Percentiles rank a stretch among this genome's conserved stretches.
Evolutionary conservation across 2,797 vertebrate genomes (phyloP).

Genomic region (Ctenopoma multispine): DNA sequence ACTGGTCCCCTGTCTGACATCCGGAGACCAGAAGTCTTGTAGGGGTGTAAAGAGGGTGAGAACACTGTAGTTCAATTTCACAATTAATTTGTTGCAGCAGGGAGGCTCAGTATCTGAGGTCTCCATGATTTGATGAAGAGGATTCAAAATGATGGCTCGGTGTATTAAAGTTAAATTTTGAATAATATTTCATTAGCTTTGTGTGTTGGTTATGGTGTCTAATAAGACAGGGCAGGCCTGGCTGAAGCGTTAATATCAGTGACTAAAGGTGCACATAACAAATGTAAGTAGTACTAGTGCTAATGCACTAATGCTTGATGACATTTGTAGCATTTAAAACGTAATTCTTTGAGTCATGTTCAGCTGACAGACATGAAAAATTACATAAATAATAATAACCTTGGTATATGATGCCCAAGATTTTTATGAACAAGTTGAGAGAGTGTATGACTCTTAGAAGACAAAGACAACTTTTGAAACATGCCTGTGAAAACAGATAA

Average conservation of each 20-base stretch:
- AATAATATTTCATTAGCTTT: too few relatives aligned
- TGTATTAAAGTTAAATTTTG: not conserved
- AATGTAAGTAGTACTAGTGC: too few relatives aligned
- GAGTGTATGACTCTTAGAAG: not conserved
- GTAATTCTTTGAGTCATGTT: too few relatives aligned
- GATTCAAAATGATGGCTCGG: not conserved
- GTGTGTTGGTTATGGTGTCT: not conserved
- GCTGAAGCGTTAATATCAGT: too few relatives aligned
- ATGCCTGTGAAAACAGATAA: not conserved
- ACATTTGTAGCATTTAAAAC: too few relatives aligned
- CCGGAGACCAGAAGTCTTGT: constrained; percentile 13
- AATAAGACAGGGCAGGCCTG: too few relatives aligned
- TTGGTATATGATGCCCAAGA: not conserved
- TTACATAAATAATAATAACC: too few relatives aligned
- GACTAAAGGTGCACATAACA: too few relatives aligned
- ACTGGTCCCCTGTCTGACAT: not conserved
- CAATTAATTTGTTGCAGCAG: constrained; percentile 33
- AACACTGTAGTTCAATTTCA: constrained; percentile 26
- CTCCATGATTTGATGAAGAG: not conserved
- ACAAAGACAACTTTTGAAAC: not conserved
- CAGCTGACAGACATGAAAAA: too few relatives aligned
- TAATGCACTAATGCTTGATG: too few relatives aligned
- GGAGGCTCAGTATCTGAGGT: not conserved
- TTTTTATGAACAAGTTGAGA: too few relatives aligned
- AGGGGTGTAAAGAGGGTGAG: constrained; percentile 4